Conservation (phyloP, 2,113 vertebrate species). For the Ictalurus furcatus region DNA sequence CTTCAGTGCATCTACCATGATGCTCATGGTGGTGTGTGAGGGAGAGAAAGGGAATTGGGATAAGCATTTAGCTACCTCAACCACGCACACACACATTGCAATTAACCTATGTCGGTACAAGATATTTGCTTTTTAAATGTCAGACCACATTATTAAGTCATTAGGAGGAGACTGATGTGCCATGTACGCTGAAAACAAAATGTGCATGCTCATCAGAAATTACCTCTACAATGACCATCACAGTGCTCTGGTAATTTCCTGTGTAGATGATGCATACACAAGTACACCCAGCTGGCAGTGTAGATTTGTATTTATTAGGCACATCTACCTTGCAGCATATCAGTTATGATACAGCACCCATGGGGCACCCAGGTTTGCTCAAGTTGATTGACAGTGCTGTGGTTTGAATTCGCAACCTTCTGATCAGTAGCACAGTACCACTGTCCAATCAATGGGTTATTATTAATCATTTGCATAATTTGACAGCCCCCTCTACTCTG, state of each 20-base stretch:
- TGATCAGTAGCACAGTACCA: background rate
- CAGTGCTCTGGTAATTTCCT: background rate
- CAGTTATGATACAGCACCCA: background rate
- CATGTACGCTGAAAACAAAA: background rate
- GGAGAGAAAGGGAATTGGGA: conserved; percentile 11
- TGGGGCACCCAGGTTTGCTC: background rate
- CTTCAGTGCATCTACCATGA: conserved; percentile 1
- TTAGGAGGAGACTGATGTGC: conserved; percentile 14
- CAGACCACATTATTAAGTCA: conserved; percentile 30
- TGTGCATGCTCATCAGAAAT: conserved; percentile 14
- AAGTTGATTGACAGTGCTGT: background rate
- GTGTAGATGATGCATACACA: too few species aligned
- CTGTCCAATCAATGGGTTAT: background rate
- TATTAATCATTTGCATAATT: background rate
- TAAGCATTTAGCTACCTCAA: conserved; percentile 28
- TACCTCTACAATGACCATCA: background rate
- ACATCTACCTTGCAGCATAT: background rate
- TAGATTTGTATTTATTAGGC: background rate
- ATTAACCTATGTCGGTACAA: conserved; percentile 9
- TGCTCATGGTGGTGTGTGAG: background rate
- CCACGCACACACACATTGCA: background rate
- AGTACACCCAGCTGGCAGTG: background rate
- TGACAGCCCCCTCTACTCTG: too few species aligned
- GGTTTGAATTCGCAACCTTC: background rate
- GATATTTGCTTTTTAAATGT: conserved; percentile 28